A percentile compares a stretch with the other conserved stretches of the same genome.
These are phyloP conservation scores for Phallusia fumigata DNA, from an alignment of 23 tunicate species.

Conservation along the genomic window DNA sequence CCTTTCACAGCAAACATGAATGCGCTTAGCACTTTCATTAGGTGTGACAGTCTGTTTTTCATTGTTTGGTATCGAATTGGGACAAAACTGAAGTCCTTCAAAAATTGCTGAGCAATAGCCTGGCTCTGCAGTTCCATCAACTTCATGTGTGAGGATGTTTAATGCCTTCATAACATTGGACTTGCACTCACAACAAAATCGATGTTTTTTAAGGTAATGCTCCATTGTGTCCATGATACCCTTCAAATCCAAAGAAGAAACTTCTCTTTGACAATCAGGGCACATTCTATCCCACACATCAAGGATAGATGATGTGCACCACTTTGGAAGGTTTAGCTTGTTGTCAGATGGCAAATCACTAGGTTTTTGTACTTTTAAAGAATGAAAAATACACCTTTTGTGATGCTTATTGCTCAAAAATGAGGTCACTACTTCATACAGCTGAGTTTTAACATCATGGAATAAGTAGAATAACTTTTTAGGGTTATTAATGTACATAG, in stretches of 20 bases:
- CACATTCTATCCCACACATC: slow-evolving; percentile 89
- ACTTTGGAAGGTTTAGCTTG: slow-evolving; percentile 40
- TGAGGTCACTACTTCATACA: slow-evolving; percentile 40
- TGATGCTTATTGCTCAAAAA: slow-evolving; percentile 59
- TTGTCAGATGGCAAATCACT: slow-evolving; percentile 30
- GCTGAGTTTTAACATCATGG: slow-evolving; percentile 44
- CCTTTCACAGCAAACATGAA: slow-evolving; percentile 86
- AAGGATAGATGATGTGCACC: slow-evolving; percentile 64
- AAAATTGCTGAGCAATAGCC: slow-evolving; percentile 67
- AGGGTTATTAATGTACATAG: slow-evolving; percentile 28
- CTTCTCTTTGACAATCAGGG: slow-evolving; percentile 71
- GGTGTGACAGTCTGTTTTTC: not conserved
- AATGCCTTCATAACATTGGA: slow-evolving; percentile 74
- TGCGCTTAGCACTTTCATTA: slow-evolving; percentile 18
- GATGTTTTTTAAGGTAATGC: slow-evolving; percentile 79
- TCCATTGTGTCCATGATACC: slow-evolving; percentile 69
- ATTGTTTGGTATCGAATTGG: not conserved
- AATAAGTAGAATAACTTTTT: slow-evolving; percentile 56
- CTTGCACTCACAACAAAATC: slow-evolving; percentile 87
- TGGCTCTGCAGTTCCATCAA: slow-evolving; percentile 35
- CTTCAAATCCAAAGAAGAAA: slow-evolving; percentile 63
- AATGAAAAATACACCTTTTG: slow-evolving; percentile 83
- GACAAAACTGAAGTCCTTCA: slow-evolving; percentile 48
- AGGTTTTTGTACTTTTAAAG: slow-evolving; percentile 81
- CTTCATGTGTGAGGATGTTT: slow-evolving; percentile 70